phyloP scores from a whole-genome alignment of 2,113 vertebrate genomes.

The Corythaixoides concolor region DNA sequence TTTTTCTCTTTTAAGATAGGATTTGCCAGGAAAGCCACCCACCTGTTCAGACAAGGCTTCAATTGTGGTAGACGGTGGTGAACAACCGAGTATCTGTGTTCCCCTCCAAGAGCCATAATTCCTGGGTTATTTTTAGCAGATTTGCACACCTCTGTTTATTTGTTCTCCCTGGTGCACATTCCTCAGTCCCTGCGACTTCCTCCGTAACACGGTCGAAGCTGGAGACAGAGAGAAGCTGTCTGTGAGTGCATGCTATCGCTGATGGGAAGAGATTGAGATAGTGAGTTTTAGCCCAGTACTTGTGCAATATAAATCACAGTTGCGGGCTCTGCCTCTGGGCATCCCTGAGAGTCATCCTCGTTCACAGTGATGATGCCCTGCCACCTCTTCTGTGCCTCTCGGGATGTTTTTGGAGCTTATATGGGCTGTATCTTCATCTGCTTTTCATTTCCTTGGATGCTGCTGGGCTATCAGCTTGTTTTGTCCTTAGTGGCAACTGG shows the following conservation, averaged over 20 bases:
- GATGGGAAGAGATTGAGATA: not conserved
- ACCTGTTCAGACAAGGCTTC: slow-evolving; percentile 65
- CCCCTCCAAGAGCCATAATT: not conserved
- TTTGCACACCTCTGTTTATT: slow-evolving; percentile 67
- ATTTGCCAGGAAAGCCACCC: slow-evolving; percentile 61
- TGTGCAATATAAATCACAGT: not conserved
- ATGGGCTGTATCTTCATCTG: slow-evolving; percentile 4
- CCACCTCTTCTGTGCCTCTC: not conserved
- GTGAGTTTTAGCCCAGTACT: not conserved
- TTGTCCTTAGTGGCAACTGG: not conserved
- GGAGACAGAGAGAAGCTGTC: not conserved
- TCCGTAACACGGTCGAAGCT: not conserved
- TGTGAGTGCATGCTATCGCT: fast-evolving
- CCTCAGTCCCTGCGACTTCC: slow-evolving; percentile 30
- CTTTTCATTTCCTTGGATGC: slow-evolving; percentile 43
- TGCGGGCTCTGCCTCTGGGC: not conserved
- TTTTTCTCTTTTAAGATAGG: not conserved
- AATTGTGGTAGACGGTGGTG: not conserved
- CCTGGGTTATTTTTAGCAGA: slow-evolving; percentile 59
- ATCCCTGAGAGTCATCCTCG: not conserved
- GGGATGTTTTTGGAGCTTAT: not conserved
- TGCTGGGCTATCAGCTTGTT: slow-evolving; percentile 4
- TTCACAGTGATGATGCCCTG: not conserved
- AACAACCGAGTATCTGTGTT: slow-evolving; percentile 39
- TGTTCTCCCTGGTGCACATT: slow-evolving; percentile 50